phyloP scores from a whole-genome alignment of 2,888 invertebrate genomes.

The Lutraria lutraria region DNA sequence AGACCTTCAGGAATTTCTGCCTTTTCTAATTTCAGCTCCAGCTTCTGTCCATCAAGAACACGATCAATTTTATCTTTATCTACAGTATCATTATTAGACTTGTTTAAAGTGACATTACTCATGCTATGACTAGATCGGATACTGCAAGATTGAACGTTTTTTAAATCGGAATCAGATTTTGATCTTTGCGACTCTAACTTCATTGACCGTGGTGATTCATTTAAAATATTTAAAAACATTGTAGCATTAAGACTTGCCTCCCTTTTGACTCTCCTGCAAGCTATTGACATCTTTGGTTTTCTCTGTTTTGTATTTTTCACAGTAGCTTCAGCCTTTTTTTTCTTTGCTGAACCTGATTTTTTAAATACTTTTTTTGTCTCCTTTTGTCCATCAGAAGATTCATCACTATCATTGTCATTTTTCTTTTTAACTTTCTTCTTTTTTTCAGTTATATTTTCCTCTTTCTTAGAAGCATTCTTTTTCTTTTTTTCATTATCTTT shows the following conservation, averaged over 20 bases:
- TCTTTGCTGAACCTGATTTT: conserved; percentile 34
- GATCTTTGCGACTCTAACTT: conserved; percentile 62
- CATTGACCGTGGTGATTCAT: conserved; percentile 71
- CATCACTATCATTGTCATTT: conserved; percentile 3
- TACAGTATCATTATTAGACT: background rate
- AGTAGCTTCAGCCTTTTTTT: conserved; percentile 9
- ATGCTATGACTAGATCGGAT: conserved; percentile 51
- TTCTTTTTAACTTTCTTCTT: conserved; percentile 36
- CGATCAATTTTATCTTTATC: background rate
- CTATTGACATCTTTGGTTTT: conserved; percentile 49
- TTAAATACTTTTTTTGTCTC: conserved; percentile 38
- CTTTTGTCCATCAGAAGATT: conserved; percentile 34
- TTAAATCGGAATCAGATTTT: conserved; percentile 67
- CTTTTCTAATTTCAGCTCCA: conserved; percentile 41
- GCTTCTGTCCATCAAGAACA: background rate
- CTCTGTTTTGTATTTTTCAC: conserved; percentile 27
- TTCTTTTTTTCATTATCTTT: conserved; percentile 26
- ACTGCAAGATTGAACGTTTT: conserved; percentile 22
- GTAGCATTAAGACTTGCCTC: conserved; percentile 83
- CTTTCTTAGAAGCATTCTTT: conserved; percentile 23
- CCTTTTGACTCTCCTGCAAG: conserved; percentile 72
- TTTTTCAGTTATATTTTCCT: conserved; percentile 21
- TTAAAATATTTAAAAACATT: conserved; percentile 79
- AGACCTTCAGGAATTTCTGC: conserved; percentile 33
- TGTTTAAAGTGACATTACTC: conserved; percentile 38